Evolutionary conservation across 2,888 invertebrate genomes (phyloP).

Genomic region (Alcis repandata): DNA sequence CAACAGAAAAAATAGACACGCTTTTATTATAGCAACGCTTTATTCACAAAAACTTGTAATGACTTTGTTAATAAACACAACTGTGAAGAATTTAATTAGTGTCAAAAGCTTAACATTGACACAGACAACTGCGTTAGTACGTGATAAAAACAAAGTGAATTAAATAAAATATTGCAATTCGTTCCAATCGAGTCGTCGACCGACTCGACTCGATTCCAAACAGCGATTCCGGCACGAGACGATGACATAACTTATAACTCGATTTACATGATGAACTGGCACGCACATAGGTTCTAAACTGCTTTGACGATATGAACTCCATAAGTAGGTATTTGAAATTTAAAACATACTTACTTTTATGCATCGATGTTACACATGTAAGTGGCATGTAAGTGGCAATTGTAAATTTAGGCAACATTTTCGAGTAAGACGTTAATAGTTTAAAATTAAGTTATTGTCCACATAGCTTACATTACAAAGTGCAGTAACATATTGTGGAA

Average conservation of each 20-base stretch:
- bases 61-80: slow-evolving; percentile 46
- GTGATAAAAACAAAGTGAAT: slow-evolving; percentile 35
- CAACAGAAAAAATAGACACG: slow-evolving; percentile 11
- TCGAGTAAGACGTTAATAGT: too few species aligned
- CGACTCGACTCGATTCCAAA: slow-evolving; percentile 22
- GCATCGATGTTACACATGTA: too few species aligned
- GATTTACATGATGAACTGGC: background rate
- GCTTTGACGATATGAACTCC: too few species aligned
- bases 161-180: slow-evolving; percentile 37
- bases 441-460: too few species aligned
- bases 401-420: too few species aligned
- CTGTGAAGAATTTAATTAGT: slow-evolving; percentile 49
- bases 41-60: slow-evolving; percentile 47
- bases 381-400: too few species aligned
- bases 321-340: too few species aligned
- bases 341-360: too few species aligned
- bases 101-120: slow-evolving; percentile 58
- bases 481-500: too few species aligned
- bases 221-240: slow-evolving; percentile 34
- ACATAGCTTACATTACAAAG: too few species aligned
- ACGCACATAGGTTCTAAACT: background rate
- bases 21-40: slow-evolving; percentile 7
- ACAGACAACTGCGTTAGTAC: slow-evolving; percentile 44
- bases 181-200: slow-evolving; percentile 35
- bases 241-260: slow-evolving; percentile 34